Evolutionary conservation across 2,888 invertebrate species (phyloP), one percentile per base, ranked within the genome.

Genomic region (Euphydryas editha): DNA sequence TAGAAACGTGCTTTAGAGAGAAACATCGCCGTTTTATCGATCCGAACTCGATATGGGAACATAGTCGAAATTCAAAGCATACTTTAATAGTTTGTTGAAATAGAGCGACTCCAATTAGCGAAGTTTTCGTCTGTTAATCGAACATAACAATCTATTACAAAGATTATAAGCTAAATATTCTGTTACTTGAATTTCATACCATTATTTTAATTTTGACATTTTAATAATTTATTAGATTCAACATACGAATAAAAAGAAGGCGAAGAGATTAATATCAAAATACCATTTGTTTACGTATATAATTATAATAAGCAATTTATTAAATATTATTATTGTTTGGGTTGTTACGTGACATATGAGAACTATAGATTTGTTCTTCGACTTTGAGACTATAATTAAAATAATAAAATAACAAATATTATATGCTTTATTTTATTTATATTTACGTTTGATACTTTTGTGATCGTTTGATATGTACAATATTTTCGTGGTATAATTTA

Each of bases 1-100:
- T 47, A 88, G 91, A 92, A 92, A 90, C 91, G 92, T 92, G 92
- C 89, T 83, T 82, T 75, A 78, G 81, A 87, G 84, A 90, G 88
- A 90, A 92, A 92, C 90, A 91, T 81, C 67, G 77, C 76, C 76
- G 81, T 82, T 88, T 87, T 86, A 88, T 88, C 85, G 88, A 86
- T 86, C 79, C 73, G 78, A 85, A 86, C 81, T 81, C 86, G 87
- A 89, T 89, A 90, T 81, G 84, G 81, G 83, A 86, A 80, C 86
- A 84, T 84, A 84, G 81, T 75, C 74, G 77, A 81, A 80, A 89
- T 88, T 86, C 82, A 80, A 78, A 79, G 79, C 85, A 85, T 87
- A 81, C 80, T 80, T 82, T 78, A 74, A 78, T 69, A 66, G 68
- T 70, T 71, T 72, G 65, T 71, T 72, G 67, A 73, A 75, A 73